phyloP scores from a whole-genome alignment of 2,888 invertebrate species.

The Anodontia alba region DNA sequence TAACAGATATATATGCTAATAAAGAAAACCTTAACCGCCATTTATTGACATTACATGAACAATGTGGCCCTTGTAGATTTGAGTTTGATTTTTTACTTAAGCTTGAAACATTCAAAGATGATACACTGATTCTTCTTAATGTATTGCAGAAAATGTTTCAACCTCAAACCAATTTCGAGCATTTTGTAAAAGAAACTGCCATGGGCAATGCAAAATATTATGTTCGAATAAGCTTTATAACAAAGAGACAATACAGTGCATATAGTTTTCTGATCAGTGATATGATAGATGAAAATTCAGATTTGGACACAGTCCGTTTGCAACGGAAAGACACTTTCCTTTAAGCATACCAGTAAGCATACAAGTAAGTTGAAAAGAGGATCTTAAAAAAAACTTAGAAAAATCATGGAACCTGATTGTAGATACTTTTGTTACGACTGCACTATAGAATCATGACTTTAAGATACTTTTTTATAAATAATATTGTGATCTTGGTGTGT shows the following conservation, averaged over 20 bases:
- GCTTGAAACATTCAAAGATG: slow-evolving; percentile 67
- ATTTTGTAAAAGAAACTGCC: slow-evolving; percentile 65
- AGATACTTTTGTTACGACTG: slow-evolving; percentile 68
- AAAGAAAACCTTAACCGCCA: slow-evolving; percentile 53
- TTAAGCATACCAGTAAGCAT: slow-evolving; percentile 71
- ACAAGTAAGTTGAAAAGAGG: slow-evolving; percentile 51
- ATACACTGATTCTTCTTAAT: slow-evolving; percentile 50
- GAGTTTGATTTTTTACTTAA: slow-evolving; percentile 67
- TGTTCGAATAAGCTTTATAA: slow-evolving; percentile 43
- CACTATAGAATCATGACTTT: too few relatives aligned
- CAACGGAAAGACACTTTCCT: slow-evolving; percentile 66
- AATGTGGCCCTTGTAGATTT: slow-evolving; percentile 66
- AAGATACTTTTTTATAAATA: too few relatives aligned
- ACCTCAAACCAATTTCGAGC: slow-evolving; percentile 57
- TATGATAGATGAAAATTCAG: slow-evolving; percentile 26
- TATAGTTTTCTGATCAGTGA: slow-evolving; percentile 47
- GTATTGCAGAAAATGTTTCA: slow-evolving; percentile 50
- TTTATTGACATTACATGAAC: slow-evolving; percentile 64
- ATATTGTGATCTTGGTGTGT: too few relatives aligned
- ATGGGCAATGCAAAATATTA: slow-evolving; percentile 43
- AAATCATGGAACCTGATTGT: slow-evolving; percentile 68
- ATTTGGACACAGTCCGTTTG: slow-evolving; percentile 42
- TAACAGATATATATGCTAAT: slow-evolving; percentile 47
- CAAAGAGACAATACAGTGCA: slow-evolving; percentile 41
- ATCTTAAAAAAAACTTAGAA: slow-evolving; percentile 54